These are phyloP conservation scores for Alligator mississippiensis DNA, from an alignment of 2,113 vertebrate genomes.

Conservation along the genomic window DNA sequence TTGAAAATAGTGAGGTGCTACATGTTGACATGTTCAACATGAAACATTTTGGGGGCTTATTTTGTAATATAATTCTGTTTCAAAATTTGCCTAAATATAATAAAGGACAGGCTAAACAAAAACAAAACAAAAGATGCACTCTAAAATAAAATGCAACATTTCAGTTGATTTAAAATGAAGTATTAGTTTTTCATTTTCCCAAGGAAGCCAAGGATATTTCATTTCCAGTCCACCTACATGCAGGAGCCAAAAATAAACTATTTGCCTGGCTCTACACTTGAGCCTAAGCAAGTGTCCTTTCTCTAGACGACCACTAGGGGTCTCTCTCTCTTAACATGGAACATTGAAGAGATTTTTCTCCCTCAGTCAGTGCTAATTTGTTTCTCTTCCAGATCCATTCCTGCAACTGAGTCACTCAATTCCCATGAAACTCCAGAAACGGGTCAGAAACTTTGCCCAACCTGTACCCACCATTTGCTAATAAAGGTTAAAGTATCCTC, in stretches of 20 bases:
- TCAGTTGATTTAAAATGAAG: no score
- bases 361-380: not conserved
- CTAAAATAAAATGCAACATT: not conserved
- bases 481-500: not conserved
- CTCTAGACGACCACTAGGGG: constrained; percentile 28
- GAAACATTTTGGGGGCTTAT: not conserved
- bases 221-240: no score
- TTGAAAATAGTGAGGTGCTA: not conserved
- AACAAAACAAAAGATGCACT: not conserved
- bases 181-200: no score
- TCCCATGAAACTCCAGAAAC: not conserved
- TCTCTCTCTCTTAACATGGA: constrained; percentile 33
- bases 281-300: not conserved
- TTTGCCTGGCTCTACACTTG: no score
- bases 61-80: constrained; percentile 19
- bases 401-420: not conserved
- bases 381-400: not conserved
- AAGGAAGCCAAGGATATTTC: no score
- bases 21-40: no score
- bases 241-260: no score
- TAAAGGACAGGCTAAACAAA: not conserved
- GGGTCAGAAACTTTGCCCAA: not conserved
- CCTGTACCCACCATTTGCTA: not conserved
- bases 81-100: not conserved
- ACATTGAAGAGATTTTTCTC: not conserved